phyloP scores from a whole-genome alignment of 2,113 vertebrate genomes.

The Seriola quinqueradiata region DNA sequence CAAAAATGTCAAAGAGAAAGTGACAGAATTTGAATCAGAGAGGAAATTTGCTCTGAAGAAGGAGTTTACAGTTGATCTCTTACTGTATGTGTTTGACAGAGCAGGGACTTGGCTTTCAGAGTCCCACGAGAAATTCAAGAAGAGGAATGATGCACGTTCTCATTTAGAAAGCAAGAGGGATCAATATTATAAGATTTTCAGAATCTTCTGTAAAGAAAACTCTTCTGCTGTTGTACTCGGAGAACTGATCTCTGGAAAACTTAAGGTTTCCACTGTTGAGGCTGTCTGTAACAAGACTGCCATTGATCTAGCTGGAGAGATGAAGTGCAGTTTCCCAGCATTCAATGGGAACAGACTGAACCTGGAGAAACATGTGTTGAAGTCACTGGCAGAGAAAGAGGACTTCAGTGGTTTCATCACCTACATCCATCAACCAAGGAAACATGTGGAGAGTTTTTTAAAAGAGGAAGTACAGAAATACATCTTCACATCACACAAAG shows the following conservation, averaged over 20 bases:
- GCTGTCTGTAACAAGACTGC: conserved; percentile 65
- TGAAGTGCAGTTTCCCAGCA: conserved; percentile 63
- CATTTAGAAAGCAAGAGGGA: conserved; percentile 77
- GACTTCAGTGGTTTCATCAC: conserved; percentile 74
- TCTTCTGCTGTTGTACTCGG: conserved; percentile 76
- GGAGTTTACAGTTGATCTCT: conserved; percentile 63
- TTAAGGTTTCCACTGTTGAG: conserved; percentile 58
- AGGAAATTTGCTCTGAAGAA: conserved; percentile 44
- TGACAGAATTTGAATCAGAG: conserved; percentile 3
- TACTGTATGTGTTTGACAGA: conserved; percentile 68
- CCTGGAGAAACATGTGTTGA: conserved; percentile 84
- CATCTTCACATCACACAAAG: conserved; percentile 29
- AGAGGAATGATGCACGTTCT: conserved; percentile 61
- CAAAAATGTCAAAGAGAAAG: conserved; percentile 17
- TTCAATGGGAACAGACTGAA: conserved; percentile 80
- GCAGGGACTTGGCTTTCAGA: conserved; percentile 59
- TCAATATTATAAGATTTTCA: conserved; percentile 79
- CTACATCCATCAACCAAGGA: conserved; percentile 65
- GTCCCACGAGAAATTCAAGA: conserved; percentile 69
- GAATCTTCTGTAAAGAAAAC: conserved; percentile 75
- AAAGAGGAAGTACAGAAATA: conserved; percentile 42
- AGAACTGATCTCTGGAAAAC: conserved; percentile 79
- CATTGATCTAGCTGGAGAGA: conserved; percentile 69
- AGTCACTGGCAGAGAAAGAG: conserved; percentile 80
- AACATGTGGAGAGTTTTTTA: conserved; percentile 72